Percentiles rank a stretch among this genome's conserved stretches.
Evolutionary conservation across 2,888 invertebrate genomes (phyloP).

Genomic region (Drosophila gaucha): DNA sequence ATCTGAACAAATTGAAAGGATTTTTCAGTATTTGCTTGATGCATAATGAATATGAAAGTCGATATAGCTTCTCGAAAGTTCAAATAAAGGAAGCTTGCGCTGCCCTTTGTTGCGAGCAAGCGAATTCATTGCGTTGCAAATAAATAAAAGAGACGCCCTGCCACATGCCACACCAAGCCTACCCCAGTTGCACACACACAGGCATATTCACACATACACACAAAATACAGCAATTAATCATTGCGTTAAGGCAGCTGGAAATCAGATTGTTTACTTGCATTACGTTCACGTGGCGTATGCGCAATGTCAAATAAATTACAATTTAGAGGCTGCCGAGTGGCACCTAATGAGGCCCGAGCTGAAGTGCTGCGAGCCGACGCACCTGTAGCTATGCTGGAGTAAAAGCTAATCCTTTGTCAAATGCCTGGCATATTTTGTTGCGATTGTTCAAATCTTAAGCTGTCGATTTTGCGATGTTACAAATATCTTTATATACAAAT

Average conservation of each 20-base stretch:
- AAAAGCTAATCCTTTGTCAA: slow-evolving; percentile 41
- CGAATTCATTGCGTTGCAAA: slow-evolving; percentile 65
- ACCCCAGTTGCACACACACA: slow-evolving; percentile 4
- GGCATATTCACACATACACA: neutral
- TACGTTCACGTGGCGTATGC: slow-evolving; percentile 70
- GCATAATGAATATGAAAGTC: slow-evolving; percentile 9
- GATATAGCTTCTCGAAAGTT: neutral
- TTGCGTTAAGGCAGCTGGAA: slow-evolving; percentile 64
- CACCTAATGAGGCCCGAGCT: slow-evolving; percentile 22
- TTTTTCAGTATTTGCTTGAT: too few species aligned
- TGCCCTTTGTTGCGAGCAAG: slow-evolving; percentile 34
- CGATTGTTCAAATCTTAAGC: slow-evolving; percentile 17
- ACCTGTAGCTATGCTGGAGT: slow-evolving; percentile 24
- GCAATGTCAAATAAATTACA: slow-evolving; percentile 75
- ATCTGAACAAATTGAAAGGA: neutral
- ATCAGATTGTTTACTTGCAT: slow-evolving; percentile 60
- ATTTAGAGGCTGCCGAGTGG: slow-evolving; percentile 40
- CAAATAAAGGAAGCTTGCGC: slow-evolving; percentile 30
- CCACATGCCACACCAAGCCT: slow-evolving; percentile 9
- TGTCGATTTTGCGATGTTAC: neutral
- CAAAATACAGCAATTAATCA: slow-evolving; percentile 68
- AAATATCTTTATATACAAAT: neutral
- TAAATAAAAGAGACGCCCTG: slow-evolving; percentile 60
- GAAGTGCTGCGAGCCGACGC: slow-evolving; percentile 8
- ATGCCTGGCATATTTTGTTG: slow-evolving; percentile 13